Base-by-base conservation (phyloP, 2,888 invertebrate species). In the Archaeoteleia sp. region DNA sequence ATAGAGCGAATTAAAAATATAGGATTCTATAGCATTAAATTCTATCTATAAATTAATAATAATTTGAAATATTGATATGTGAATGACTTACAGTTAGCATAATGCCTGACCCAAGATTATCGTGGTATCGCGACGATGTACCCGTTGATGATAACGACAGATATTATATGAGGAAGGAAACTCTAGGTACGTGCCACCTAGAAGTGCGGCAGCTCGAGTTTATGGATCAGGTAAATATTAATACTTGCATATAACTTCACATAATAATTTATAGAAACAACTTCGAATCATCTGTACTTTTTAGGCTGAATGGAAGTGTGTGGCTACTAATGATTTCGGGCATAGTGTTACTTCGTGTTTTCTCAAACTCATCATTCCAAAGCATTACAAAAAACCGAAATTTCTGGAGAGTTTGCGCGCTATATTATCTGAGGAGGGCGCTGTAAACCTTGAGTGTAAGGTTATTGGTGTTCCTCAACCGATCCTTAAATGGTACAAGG, bases 381-480 rank as follows among this genome's bases (percentile, higher is more conserved):
- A 93, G 76, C 95, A 95, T 86, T 96, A 92, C 82, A 95, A 95
- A 82, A 95, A 94, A 73, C 95, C 96, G 0, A 89, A 92, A 67
- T 96, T 96, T 83, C 87, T 96, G 46, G 95, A 96, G 84, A 93
- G 93, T 71, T 87, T 96, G 1, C 89, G 93, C 73, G 96, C 95
- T 0, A 92, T 95, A 30, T 87, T 96, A 10, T 94, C 95, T 0
- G 94, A 95, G 68, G 95, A 95, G 85, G 93, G 95, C 0, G 94
- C 95, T 6, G 96, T 96, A 0, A 95, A 95, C 85, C 88, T 96
- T 62, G 96, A 96, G 84, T 96, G 96, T 83, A 96, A 96, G 87
- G 95, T 95, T 0, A 95, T 95, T 61, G 95, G 95, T 3, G 95
- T 95, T 1, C 95, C 95, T 0, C 95, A 95, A 79, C 95, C 95